phyloP scores from a whole-genome alignment of 2,888 invertebrate genomes.

The Caenorhabditis afra region DNA sequence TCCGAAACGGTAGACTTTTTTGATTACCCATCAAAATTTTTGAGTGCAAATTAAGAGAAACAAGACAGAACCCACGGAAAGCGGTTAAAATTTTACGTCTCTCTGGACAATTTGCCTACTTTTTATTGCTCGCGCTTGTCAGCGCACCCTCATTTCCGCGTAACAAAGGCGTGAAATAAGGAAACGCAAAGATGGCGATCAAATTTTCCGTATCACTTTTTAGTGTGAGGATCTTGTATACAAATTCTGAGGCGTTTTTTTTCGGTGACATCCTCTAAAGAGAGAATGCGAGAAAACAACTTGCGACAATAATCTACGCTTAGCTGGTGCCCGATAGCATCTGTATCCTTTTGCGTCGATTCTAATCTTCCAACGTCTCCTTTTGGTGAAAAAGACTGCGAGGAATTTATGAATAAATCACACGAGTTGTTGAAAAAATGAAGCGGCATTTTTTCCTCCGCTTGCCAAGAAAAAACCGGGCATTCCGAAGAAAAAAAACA shows the following conservation, averaged over 20 bases:
- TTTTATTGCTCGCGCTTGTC: not conserved
- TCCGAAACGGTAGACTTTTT: slow-evolving; percentile 48
- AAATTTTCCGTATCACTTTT: slow-evolving; percentile 7
- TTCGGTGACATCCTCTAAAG: not conserved
- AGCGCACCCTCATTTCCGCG: no score
- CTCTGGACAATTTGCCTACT: not conserved
- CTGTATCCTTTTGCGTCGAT: slow-evolving; percentile 10
- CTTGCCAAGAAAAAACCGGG: slow-evolving; percentile 7
- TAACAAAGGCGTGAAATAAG: no score
- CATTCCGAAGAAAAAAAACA: not conserved
- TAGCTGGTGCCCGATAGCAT: slow-evolving; percentile 24
- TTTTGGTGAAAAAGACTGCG: not conserved
- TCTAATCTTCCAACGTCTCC: slow-evolving; percentile 22
- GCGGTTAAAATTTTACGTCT: slow-evolving; percentile 45
- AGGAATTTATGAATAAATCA: not conserved
- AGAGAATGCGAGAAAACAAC: slow-evolving; percentile 27
- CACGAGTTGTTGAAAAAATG: not conserved
- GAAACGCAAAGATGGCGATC: no score
- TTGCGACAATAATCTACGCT: slow-evolving; percentile 34
- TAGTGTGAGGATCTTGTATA: not conserved
- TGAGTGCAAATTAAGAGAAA: not conserved
- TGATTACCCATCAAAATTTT: not conserved
- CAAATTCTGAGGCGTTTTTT: not conserved
- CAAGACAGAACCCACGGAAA: slow-evolving; percentile 15
- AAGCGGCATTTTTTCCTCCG: not conserved